Conservation (phyloP, 2,888 invertebrate genomes). For the Ochropleura plecta region DNA sequence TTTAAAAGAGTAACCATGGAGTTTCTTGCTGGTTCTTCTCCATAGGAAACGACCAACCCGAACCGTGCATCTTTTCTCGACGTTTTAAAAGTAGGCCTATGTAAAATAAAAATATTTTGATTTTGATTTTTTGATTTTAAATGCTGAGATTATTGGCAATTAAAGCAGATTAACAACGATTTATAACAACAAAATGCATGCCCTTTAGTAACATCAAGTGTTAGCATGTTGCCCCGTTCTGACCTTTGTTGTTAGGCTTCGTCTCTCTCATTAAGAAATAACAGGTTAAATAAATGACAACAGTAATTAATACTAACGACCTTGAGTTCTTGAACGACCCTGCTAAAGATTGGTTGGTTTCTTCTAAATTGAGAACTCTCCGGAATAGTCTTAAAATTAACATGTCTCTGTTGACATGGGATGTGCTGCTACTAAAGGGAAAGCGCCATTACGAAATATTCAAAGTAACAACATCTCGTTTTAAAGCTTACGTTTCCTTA, state of each 20-base stretch:
- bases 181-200: background rate
- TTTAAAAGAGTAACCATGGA: no score
- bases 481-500: background rate
- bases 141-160: background rate
- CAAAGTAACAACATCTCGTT: background rate
- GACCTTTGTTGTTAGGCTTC: constrained; percentile 37
- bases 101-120: no score
- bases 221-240: background rate
- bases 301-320: constrained; percentile 26
- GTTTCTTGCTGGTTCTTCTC: no score
- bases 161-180: background rate
- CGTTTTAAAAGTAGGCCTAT: no score
- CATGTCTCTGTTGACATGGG: background rate
- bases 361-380: constrained; percentile 11
- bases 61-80: no score
- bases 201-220: background rate
- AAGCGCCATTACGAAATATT: background rate
- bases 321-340: constrained; percentile 8
- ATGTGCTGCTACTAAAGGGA: background rate
- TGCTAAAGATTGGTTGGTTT: background rate
- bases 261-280: background rate
- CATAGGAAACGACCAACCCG: no score
- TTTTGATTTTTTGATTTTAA: no score
- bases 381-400: background rate
- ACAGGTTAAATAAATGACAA: constrained; percentile 35